Evolutionary conservation across 2,888 invertebrate genomes (phyloP).

Genomic region (Thyatira batis): DNA sequence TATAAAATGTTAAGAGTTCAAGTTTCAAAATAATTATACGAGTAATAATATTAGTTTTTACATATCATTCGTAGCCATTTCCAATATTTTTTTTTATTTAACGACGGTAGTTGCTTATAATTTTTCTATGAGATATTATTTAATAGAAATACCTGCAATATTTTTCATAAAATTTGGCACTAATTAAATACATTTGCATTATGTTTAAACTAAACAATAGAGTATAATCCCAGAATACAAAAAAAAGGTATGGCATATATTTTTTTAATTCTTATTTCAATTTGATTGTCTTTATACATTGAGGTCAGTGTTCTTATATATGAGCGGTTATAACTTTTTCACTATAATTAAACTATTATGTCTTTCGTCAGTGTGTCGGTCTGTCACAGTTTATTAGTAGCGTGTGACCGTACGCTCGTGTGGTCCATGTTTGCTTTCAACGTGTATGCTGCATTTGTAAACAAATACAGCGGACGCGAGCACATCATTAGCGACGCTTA

Average conservation of each 20-base stretch:
- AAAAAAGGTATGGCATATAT: background rate
- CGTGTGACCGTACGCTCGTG: conserved; percentile 46
- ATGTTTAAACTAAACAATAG: background rate
- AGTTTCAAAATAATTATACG: background rate
- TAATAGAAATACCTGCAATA: too few relatives aligned
- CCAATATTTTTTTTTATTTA: background rate
- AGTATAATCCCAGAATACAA: background rate
- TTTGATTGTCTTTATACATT: background rate
- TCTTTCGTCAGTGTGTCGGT: conserved; percentile 20
- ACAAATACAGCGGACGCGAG: conserved; percentile 48
- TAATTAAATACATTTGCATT: background rate
- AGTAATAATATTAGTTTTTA: background rate
- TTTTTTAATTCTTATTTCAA: background rate
- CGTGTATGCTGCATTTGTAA: conserved; percentile 53
- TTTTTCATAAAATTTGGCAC: too few relatives aligned
- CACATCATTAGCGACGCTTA: conserved; percentile 35
- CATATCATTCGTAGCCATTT: background rate
- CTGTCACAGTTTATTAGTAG: conserved; percentile 21
- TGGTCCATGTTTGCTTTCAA: conserved; percentile 38
- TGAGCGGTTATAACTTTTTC: conserved; percentile 2
- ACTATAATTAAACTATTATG: conserved; percentile 23
- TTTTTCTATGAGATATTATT: too few relatives aligned
- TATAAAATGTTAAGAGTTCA: background rate
- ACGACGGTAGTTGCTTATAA: background rate
- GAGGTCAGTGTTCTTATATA: background rate